Conservation (phyloP, 1,140 invertebrate species). For the Drosophila sp. region DNA sequence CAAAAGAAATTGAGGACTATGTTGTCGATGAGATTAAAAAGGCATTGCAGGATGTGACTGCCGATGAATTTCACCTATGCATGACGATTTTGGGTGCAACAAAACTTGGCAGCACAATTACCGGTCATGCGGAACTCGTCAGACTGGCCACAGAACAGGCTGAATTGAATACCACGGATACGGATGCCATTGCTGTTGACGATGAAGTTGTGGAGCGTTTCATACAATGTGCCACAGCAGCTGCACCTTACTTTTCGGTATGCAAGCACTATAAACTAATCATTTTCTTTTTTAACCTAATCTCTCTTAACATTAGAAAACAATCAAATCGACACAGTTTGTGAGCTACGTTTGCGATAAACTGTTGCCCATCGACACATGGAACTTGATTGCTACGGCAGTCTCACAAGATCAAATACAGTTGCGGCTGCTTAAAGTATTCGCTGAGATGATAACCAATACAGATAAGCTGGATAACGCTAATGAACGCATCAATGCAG, state of each 20-base stretch:
- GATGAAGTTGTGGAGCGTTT: constrained; percentile 91
- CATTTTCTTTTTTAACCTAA: constrained; percentile 35
- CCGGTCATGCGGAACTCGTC: constrained; percentile 94
- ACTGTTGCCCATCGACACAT: constrained; percentile 89
- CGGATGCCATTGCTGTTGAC: constrained; percentile 92
- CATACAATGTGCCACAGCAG: constrained; percentile 93
- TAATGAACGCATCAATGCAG: constrained; percentile 89
- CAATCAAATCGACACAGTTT: constrained; percentile 94
- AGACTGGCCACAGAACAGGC: constrained; percentile 93
- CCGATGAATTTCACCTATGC: constrained; percentile 95
- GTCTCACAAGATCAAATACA: constrained; percentile 90
- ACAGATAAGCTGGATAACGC: constrained; percentile 91
- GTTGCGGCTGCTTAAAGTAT: constrained; percentile 93
- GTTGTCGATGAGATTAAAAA: constrained; percentile 95
- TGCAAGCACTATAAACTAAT: constrained; percentile 79
- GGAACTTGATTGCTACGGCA: constrained; percentile 86
- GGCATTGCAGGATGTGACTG: constrained; percentile 94
- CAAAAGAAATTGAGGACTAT: constrained; percentile 94
- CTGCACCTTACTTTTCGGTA: constrained; percentile 95
- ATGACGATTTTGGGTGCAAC: constrained; percentile 94
- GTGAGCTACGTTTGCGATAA: constrained; percentile 94
- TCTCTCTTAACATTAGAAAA: constrained; percentile 88
- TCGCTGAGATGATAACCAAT: constrained; percentile 92
- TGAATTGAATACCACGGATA: constrained; percentile 89
- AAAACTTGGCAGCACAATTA: constrained; percentile 91